These are phyloP conservation scores for Acropternis orthonyx DNA, from an alignment of 2,797 vertebrate species.

Conservation along the genomic window DNA sequence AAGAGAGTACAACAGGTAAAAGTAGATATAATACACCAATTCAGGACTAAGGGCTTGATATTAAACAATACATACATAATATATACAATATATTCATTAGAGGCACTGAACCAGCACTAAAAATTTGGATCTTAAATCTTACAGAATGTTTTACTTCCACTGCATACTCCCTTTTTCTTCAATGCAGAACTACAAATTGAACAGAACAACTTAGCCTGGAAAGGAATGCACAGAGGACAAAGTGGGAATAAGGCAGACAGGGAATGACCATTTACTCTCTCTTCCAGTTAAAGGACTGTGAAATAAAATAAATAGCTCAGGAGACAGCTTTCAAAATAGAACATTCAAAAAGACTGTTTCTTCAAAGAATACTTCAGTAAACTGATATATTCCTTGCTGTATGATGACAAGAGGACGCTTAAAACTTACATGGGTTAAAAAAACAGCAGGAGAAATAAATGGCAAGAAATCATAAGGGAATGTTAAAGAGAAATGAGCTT, in stretches of 20 bases:
- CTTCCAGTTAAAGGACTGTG: not conserved
- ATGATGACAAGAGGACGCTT: not conserved
- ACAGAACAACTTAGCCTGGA: not conserved
- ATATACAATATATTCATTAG: not conserved
- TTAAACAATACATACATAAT: not conserved
- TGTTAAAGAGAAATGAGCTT: not conserved
- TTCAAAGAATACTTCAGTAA: not conserved
- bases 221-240: rapidly evolving
- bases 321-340: not conserved
- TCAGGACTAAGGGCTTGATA: not conserved
- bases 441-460: not conserved
- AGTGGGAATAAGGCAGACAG: not conserved
- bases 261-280: not conserved
- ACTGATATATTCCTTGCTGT: not conserved
- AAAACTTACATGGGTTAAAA: not conserved
- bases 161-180: not conserved
- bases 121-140: not conserved
- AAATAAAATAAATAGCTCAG: not conserved
- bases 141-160: not conserved
- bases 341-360: not conserved
- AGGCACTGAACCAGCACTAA: not conserved
- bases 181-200: not conserved
- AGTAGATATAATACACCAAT: not conserved
- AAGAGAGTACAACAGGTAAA: not conserved
- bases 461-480: not conserved